Evolutionary conservation across 2,888 invertebrate species (phyloP), one percentile per base, ranked within the genome.

Genomic region (Chrysina gloriosa): DNA sequence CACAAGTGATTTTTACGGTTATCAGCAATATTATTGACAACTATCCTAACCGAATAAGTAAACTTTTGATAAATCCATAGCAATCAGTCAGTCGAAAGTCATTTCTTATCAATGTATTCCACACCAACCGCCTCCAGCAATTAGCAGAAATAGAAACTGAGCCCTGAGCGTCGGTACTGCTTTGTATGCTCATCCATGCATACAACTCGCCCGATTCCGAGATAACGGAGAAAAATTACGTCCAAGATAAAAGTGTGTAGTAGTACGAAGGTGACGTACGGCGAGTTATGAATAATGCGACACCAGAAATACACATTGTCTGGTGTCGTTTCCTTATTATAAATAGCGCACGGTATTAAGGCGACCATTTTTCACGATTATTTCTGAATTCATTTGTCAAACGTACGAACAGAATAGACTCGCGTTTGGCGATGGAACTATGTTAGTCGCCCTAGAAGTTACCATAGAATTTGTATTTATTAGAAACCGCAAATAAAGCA

Each of bases 61-160:
- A 29, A 5, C 7, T 29, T 29, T 7, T 29, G 29, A 29, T 29
- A 29, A 29, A 29, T 78, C 81, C 80, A 82, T 82, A 81, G 81
- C 79, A 80, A 82, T 82, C 81, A 78, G 75, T 82, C 81, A 80
- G 76, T 76, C 78, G 78, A 76, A 77, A 80, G 79, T 81, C 79
- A 80, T 83, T 82, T 81, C 80, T 82, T 81, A 81, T 80, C 81
- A 79, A 75, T 76, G 76, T 78, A 79, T 80, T 80, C 80, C 79
- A 76, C 77, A 78, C 77, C 77, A 78, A 78, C 80, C 79, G 81
- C 81, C 81, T 80, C 77, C 81, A 76, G 81, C 82, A 83, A 83
- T 83, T 83, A 83, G 82, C 81, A 80, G 81, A 82, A 83, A 82
- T 83, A 83, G 82, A 83, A 81, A 61, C 45, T 61, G 39, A 16